Evolutionary conservation across 2,113 vertebrate genomes (phyloP).

Genomic region (Murina feae): DNA sequence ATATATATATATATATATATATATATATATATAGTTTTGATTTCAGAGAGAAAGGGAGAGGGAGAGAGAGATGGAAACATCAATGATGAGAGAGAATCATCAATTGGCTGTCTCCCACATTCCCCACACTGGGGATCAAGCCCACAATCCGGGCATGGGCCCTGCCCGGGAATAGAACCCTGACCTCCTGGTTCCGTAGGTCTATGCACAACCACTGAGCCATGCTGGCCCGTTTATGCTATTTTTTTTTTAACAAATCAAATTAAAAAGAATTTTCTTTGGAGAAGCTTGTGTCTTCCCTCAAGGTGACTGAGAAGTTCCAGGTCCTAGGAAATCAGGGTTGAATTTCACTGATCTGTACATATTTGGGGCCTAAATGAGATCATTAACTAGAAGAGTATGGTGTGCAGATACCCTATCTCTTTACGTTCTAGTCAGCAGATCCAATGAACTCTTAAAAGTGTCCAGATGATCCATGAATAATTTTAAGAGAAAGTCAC

Average conservation of each 20-base stretch:
- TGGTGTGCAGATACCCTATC: background rate
- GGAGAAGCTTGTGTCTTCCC: background rate
- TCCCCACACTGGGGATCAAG: too few relatives aligned
- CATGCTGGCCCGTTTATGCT: too few relatives aligned
- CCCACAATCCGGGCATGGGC: too few relatives aligned
- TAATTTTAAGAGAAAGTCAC: background rate
- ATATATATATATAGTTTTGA: too few relatives aligned
- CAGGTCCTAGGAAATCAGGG: background rate
- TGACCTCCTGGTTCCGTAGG: too few relatives aligned
- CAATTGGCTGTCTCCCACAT: too few relatives aligned
- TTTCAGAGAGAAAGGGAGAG: too few relatives aligned
- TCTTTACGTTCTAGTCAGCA: background rate
- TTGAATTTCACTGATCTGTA: background rate
- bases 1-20: too few relatives aligned
- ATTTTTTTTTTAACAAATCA: background rate
- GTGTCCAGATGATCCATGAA: background rate
- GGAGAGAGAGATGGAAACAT: too few relatives aligned
- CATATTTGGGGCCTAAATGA: background rate
- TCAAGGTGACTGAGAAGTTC: background rate
- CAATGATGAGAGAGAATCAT: too few relatives aligned
- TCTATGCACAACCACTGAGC: too few relatives aligned
- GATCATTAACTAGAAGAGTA: background rate
- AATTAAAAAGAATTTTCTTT: slow-evolving; percentile 4
- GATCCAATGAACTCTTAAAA: background rate
- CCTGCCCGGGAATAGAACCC: too few relatives aligned